phyloP scores from a whole-genome alignment of 2,888 invertebrate genomes.

The Syrista parreyssii region DNA sequence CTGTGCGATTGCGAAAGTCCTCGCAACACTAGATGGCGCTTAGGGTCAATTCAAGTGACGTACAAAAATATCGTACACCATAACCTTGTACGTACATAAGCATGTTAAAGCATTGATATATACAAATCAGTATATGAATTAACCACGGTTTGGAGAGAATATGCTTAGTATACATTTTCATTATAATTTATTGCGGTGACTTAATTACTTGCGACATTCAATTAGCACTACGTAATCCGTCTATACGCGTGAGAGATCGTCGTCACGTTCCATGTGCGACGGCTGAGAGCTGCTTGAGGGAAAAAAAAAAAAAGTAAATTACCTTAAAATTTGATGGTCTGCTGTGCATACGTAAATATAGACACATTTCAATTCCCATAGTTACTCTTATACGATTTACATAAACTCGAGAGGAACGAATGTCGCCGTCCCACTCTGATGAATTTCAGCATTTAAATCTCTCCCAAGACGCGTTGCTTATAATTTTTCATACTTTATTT shows the following conservation, averaged over 20 bases:
- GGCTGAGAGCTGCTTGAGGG: too few relatives aligned
- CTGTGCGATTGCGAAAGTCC: neutral
- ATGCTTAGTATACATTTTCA: neutral
- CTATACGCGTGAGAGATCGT: neutral
- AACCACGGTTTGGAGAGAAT: neutral
- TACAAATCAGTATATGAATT: neutral
- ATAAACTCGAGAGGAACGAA: neutral
- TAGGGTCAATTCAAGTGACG: neutral
- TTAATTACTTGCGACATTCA: constrained; percentile 47
- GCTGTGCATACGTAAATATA: neutral
- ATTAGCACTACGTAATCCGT: constrained; percentile 36
- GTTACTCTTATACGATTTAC: neutral
- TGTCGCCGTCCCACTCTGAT: neutral
- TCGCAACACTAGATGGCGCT: neutral
- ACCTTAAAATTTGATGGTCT: neutral
- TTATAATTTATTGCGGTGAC: constrained; percentile 49
- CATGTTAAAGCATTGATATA: neutral
- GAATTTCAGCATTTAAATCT: neutral
- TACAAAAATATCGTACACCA: neutral
- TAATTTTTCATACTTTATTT: neutral
- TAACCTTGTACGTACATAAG: neutral
- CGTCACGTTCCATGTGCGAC: neutral
- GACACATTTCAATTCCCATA: neutral
- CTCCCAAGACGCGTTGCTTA: neutral
- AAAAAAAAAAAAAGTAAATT: too few relatives aligned